These are phyloP conservation scores for Philaethria dido DNA, from an alignment of 2,888 invertebrate genomes.

Conservation along the genomic window DNA sequence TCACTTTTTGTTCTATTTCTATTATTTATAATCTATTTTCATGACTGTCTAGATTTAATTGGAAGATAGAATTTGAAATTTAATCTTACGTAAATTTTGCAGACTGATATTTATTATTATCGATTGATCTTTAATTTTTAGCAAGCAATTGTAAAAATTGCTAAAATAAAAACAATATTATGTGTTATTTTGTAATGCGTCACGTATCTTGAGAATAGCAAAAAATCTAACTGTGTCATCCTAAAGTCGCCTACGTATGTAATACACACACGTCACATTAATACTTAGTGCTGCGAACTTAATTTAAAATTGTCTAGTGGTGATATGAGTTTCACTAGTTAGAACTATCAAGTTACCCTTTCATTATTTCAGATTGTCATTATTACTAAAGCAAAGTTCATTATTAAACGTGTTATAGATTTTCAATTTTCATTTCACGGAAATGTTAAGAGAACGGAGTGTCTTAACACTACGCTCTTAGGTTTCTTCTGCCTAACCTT, in stretches of 20 bases:
- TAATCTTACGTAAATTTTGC: slow-evolving; percentile 3
- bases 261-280: slow-evolving; percentile 6
- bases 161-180: not conserved
- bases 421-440: too few relatives aligned
- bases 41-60: slow-evolving; percentile 9
- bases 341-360: slow-evolving; percentile 13
- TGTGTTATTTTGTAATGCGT: slow-evolving; percentile 6
- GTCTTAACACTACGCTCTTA: too few relatives aligned
- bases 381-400: slow-evolving; percentile 5
- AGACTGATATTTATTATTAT: not conserved
- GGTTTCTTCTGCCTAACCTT: too few relatives aligned
- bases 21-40: slow-evolving; percentile 36
- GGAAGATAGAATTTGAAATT: not conserved
- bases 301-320: slow-evolving; percentile 4
- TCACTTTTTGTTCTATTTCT: slow-evolving; percentile 50
- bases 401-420: not conserved
- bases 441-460: too few relatives aligned
- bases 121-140: slow-evolving; percentile 1
- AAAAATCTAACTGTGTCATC: slow-evolving; percentile 15
- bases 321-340: not conserved
- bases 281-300: not conserved
- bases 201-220: slow-evolving; percentile 12
- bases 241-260: slow-evolving; percentile 18
- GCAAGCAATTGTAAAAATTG: not conserved
- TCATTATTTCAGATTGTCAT: slow-evolving; percentile 9